Conservation (phyloP, 2,113 vertebrate species). For the Anhinga rufa region DNA sequence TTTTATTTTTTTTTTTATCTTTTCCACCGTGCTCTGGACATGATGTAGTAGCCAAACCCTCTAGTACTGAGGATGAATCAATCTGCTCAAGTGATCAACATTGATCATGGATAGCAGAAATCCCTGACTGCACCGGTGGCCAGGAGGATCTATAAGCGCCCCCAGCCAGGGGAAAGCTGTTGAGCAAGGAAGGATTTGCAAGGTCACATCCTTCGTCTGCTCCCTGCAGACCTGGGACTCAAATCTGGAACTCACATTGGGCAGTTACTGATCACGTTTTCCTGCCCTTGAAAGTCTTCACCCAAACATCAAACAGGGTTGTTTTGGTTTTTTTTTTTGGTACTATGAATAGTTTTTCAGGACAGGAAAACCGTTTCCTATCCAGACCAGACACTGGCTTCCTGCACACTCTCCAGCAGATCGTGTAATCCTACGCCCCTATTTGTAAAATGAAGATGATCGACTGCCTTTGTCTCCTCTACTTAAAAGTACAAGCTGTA, state of each 20-base stretch:
- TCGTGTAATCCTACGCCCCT: slow-evolving; percentile 48
- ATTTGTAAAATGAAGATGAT: slow-evolving; percentile 53
- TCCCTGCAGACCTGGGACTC: background rate
- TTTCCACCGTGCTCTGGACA: background rate
- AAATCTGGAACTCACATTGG: background rate
- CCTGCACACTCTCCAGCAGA: slow-evolving; percentile 27
- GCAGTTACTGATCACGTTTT: background rate
- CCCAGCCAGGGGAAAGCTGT: background rate
- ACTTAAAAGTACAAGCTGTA: background rate
- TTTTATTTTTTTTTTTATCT: background rate
- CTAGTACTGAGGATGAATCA: background rate
- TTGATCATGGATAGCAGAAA: background rate
- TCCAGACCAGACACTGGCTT: slow-evolving; percentile 55
- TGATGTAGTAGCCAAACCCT: background rate
- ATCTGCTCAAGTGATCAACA: background rate
- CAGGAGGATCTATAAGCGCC: background rate
- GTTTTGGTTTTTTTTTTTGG: no score
- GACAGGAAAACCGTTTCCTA: slow-evolving; percentile 58
- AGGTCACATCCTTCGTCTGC: background rate
- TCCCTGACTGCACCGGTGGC: background rate
- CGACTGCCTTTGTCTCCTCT: slow-evolving; percentile 54
- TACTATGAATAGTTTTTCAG: slow-evolving; percentile 37
- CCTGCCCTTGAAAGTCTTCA: background rate
- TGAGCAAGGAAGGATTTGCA: background rate
- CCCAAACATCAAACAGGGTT: background rate